Conservation (phyloP, 1,140 invertebrate species). For the Episyrphus balteatus region DNA sequence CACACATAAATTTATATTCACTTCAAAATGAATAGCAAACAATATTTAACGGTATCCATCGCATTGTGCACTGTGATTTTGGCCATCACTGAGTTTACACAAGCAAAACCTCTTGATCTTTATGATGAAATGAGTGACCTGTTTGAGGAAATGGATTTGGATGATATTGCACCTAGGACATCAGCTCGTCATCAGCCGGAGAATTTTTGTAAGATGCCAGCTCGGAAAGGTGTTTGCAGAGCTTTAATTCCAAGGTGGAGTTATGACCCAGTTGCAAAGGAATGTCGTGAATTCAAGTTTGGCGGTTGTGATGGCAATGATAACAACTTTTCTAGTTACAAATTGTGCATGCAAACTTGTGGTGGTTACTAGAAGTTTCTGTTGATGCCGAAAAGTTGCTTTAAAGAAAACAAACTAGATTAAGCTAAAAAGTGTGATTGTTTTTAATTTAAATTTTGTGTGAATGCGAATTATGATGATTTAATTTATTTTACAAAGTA, state of each 20-base stretch:
- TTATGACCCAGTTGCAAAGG: constrained; percentile 40
- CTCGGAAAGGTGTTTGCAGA: constrained; percentile 44
- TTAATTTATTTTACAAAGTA: no score
- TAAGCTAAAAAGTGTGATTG: no score
- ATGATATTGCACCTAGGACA: constrained; percentile 28
- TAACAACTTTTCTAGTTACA: constrained; percentile 49
- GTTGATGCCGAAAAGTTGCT: no score
- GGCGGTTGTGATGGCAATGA: constrained; percentile 56
- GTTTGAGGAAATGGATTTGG: constrained; percentile 30
- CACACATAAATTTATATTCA: no score
- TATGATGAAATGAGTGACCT: constrained; percentile 34
- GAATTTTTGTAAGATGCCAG: constrained; percentile 33
- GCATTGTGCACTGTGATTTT: no score
- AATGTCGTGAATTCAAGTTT: constrained; percentile 51
- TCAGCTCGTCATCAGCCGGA: constrained; percentile 23
- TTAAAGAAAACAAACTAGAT: no score
- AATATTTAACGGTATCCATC: no score
- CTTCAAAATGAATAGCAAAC: no score
- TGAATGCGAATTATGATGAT: no score
- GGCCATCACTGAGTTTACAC: not conserved
- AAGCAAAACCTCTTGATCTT: constrained; percentile 24
- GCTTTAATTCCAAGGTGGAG: constrained; percentile 44
- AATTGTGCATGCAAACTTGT: constrained; percentile 43
- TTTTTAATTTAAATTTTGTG: no score
- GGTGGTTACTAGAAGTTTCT: constrained; percentile 30